Conservation (phyloP, 2,888 invertebrate species). For the Alsophila aescularia region DNA sequence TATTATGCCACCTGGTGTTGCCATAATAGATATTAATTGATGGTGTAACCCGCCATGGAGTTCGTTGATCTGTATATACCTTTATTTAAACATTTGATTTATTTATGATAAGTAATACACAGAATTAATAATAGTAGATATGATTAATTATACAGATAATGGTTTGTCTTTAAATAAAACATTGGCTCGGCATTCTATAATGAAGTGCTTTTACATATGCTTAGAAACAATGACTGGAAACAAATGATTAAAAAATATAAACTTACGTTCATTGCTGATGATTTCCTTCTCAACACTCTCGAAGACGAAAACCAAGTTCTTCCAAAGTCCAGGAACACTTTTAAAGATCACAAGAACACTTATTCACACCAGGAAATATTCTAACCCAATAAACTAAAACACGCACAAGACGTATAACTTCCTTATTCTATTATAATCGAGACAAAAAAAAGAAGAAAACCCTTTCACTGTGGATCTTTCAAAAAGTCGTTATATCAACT, state of each 20-base stretch:
- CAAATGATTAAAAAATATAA: not conserved
- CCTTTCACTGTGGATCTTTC: not conserved
- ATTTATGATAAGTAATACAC: not conserved
- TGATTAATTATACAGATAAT: not conserved
- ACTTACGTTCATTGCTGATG: constrained; percentile 74
- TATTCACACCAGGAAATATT: not conserved
- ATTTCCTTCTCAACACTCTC: constrained; percentile 45
- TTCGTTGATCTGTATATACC: constrained; percentile 26
- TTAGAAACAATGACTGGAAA: too few species aligned
- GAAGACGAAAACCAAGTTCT: constrained; percentile 12
- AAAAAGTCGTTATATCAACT: not conserved
- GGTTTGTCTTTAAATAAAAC: too few species aligned
- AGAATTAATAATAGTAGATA: not conserved
- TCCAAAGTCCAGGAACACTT: constrained; percentile 4
- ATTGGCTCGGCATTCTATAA: too few species aligned
- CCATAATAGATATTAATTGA: constrained; percentile 39
- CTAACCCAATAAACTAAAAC: not conserved
- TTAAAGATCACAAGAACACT: constrained; percentile 4
- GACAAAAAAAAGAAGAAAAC: not conserved
- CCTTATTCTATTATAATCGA: not conserved
- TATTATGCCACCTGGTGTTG: constrained; percentile 36
- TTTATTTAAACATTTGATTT: not conserved
- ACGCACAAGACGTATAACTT: not conserved
- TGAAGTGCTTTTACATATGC: too few species aligned
- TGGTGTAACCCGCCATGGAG: constrained; percentile 40